Conservation (phyloP, 2,797 vertebrate species). For the Tangara arthus region DNA sequence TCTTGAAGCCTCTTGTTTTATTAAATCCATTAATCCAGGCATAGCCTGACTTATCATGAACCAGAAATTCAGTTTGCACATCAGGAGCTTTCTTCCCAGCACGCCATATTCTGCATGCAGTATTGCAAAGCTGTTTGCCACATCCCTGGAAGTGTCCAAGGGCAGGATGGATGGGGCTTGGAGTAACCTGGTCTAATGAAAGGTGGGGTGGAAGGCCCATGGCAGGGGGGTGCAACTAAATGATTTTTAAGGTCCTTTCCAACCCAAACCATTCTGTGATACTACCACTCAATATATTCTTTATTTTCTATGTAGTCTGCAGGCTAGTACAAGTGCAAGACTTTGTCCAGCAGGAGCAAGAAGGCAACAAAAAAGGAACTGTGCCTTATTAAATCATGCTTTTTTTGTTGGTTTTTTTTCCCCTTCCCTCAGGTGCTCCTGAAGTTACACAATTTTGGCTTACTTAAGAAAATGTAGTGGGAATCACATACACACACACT, state of each 20-base stretch:
- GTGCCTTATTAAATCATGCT: not conserved
- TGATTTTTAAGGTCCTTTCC: not conserved
- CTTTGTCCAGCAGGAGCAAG: not conserved
- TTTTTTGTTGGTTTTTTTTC: not conserved
- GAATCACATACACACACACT: not conserved
- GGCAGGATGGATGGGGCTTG: not conserved
- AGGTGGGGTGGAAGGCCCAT: not conserved
- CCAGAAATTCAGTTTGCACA: not conserved
- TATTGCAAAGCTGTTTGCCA: not conserved
- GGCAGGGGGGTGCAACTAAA: not conserved
- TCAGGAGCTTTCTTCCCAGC: not conserved
- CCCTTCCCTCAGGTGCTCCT: not conserved
- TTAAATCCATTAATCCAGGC: not conserved
- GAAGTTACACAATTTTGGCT: not conserved
- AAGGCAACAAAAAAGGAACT: not conserved
- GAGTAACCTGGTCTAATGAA: not conserved
- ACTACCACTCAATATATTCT: not conserved
- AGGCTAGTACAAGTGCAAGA: not conserved
- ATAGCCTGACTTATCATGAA: not conserved
- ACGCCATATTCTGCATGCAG: not conserved
- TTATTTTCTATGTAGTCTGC: not conserved
- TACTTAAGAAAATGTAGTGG: not conserved
- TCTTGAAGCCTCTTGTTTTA: not conserved
- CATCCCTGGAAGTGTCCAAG: not conserved
- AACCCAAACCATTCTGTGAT: not conserved